Evolutionary conservation across 1,140 invertebrate genomes (phyloP).

Genomic region (Melanaphis sacchari): DNA sequence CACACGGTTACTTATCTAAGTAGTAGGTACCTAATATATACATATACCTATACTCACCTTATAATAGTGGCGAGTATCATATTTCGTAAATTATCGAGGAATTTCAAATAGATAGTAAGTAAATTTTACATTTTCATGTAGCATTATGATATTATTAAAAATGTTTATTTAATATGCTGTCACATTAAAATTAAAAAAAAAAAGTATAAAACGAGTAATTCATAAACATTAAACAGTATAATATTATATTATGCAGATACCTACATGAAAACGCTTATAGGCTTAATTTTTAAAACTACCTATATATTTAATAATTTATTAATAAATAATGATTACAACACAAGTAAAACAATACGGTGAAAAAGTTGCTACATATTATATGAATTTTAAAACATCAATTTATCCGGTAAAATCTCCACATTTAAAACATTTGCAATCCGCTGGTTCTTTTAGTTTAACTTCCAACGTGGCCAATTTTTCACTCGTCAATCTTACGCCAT

Average conservation of each 20-base stretch:
- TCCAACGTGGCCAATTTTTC: constrained; percentile 74
- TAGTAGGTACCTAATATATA: no score
- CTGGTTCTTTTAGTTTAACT: constrained; percentile 82
- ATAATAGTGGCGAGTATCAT: no score
- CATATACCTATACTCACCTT: no score
- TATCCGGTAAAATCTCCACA: constrained; percentile 69
- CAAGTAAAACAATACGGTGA: neutral
- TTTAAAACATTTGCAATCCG: constrained; percentile 88
- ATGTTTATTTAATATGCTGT: neutral
- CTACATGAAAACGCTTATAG: neutral
- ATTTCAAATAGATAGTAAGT: neutral
- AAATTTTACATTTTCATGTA: neutral
- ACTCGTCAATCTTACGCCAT: constrained; percentile 76
- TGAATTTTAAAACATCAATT: constrained; percentile 24
- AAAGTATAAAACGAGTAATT: neutral
- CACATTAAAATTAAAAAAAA: neutral
- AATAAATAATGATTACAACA: constrained; percentile 24
- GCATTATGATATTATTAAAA: neutral
- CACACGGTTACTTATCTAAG: no score
- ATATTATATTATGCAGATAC: constrained; percentile 14
- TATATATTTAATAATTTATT: neutral
- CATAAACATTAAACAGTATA: neutral
- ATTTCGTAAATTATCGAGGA: neutral
- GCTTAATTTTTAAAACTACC: neutral
- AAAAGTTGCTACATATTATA: neutral